Evolutionary conservation across 2,888 invertebrate genomes (phyloP).

Genomic region (Caenorhabditis zanzibari): DNA sequence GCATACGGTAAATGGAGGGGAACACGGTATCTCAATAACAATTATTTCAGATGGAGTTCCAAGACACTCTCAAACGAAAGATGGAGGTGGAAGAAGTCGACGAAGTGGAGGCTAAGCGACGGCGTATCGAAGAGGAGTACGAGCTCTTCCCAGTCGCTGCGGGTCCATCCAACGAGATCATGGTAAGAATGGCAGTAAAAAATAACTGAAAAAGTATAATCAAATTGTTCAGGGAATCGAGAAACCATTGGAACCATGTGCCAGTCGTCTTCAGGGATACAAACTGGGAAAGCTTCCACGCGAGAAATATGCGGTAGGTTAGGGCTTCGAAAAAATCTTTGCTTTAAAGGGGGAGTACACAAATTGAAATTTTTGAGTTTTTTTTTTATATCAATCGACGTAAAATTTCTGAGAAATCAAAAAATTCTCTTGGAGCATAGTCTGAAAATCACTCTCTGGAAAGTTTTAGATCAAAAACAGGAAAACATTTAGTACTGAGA

Average conservation of each 20-base stretch:
- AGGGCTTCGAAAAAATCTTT: not conserved
- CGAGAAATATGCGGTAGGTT: constrained; percentile 49
- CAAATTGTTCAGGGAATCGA: constrained; percentile 35
- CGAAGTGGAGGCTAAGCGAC: not conserved
- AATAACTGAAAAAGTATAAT: not conserved
- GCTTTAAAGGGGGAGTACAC: too few species aligned
- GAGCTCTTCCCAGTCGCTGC: constrained; percentile 13
- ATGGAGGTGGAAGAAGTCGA: not conserved
- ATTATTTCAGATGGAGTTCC: constrained; percentile 24
- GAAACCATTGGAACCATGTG: constrained; percentile 33
- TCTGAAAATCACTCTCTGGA: too few species aligned
- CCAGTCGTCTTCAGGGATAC: constrained; percentile 39
- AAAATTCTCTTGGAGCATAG: too few species aligned
- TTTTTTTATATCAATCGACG: too few species aligned
- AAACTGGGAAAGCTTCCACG: constrained; percentile 43
- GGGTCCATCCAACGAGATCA: constrained; percentile 23
- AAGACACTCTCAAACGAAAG: constrained; percentile 29
- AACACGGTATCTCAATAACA: too few species aligned
- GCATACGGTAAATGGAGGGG: too few species aligned
- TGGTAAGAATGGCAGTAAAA: constrained; percentile 16
- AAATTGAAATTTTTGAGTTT: too few species aligned
- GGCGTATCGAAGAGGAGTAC: not conserved
- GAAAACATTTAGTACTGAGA: too few species aligned
- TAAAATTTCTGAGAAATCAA: not conserved
- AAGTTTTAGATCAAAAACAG: too few species aligned